Percentiles rank a stretch among this genome's conserved stretches.
Conservation (phyloP, 2,888 invertebrate species). For the Celastrina argiolus region DNA sequence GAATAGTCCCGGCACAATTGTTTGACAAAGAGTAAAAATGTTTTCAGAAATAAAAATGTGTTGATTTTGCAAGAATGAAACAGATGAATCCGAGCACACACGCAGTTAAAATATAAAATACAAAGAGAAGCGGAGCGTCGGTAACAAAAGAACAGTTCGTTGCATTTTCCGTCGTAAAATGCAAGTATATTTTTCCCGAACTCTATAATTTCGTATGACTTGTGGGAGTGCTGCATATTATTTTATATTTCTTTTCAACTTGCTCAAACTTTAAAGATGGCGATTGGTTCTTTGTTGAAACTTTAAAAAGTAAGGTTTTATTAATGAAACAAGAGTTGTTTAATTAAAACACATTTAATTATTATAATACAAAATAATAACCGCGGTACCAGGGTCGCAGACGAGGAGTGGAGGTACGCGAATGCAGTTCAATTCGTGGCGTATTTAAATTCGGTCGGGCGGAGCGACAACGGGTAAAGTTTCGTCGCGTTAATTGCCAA, state of each 20-base stretch:
- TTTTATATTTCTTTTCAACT: constrained; percentile 43
- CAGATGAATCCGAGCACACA: constrained; percentile 39
- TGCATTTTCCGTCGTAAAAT: constrained; percentile 43
- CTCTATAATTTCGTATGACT: constrained; percentile 43
- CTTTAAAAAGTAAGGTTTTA: too few species aligned
- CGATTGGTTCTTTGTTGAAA: background rate
- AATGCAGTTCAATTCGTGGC: constrained; percentile 54
- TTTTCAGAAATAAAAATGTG: constrained; percentile 35
- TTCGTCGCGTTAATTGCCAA: constrained; percentile 66
- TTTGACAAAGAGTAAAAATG: constrained; percentile 31
- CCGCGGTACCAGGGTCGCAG: constrained; percentile 38
- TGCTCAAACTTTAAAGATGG: constrained; percentile 14
- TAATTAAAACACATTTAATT: background rate
- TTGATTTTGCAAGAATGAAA: constrained; percentile 40
- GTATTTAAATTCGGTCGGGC: constrained; percentile 51
- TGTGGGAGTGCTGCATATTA: constrained; percentile 43
- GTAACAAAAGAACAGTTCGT: constrained; percentile 40
- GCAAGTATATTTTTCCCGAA: constrained; percentile 41
- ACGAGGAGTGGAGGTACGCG: constrained; percentile 37
- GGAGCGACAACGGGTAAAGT: constrained; percentile 56
- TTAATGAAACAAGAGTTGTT: constrained; percentile 17
- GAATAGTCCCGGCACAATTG: constrained; percentile 22
- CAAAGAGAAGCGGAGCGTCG: constrained; percentile 39
- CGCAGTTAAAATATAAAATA: constrained; percentile 42
- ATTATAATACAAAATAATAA: constrained; percentile 25